These are phyloP conservation scores for Ranitomeya variabilis DNA, from an alignment of 2,113 vertebrate genomes.

Conservation along the genomic window DNA sequence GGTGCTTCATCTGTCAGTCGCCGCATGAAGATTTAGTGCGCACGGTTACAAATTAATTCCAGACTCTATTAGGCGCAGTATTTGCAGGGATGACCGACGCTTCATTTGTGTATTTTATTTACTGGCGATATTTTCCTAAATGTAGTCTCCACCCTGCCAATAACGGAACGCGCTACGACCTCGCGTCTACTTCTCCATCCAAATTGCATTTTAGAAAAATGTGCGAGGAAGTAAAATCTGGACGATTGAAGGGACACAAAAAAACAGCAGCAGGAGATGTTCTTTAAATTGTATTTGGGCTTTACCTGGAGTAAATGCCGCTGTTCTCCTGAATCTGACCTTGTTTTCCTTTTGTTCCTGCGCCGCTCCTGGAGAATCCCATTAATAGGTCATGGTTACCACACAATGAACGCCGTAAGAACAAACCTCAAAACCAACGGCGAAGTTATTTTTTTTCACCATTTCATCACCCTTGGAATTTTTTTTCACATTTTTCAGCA, in stretches of 20 bases:
- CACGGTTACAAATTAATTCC: slow-evolving; percentile 66
- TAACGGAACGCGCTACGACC: neutral
- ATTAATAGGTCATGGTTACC: no score
- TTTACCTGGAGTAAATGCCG: no score
- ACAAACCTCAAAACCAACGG: no score
- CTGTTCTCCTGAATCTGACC: no score
- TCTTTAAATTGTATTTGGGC: no score
- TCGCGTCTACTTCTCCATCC: neutral
- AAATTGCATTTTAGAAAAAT: neutral
- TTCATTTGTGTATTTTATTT: slow-evolving; percentile 32
- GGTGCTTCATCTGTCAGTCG: slow-evolving; percentile 70
- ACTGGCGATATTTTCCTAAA: neutral
- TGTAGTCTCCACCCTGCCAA: slow-evolving; percentile 12
- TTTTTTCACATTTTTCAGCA: no score
- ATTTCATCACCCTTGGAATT: no score
- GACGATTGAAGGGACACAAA: neutral
- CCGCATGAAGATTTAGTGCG: slow-evolving; percentile 66
- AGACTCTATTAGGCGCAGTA: slow-evolving; percentile 68
- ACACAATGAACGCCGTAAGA: no score
- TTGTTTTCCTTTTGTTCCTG: no score
- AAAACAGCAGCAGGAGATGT: neutral
- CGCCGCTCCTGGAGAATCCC: no score
- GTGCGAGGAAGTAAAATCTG: neutral
- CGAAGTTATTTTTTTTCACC: no score
- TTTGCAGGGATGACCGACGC: slow-evolving; percentile 58